Percentiles rank a stretch among this genome's conserved stretches.
These are phyloP conservation scores for Brachionus plicatilis DNA, from an alignment of 1,140 invertebrate genomes.

Conservation along the genomic window DNA sequence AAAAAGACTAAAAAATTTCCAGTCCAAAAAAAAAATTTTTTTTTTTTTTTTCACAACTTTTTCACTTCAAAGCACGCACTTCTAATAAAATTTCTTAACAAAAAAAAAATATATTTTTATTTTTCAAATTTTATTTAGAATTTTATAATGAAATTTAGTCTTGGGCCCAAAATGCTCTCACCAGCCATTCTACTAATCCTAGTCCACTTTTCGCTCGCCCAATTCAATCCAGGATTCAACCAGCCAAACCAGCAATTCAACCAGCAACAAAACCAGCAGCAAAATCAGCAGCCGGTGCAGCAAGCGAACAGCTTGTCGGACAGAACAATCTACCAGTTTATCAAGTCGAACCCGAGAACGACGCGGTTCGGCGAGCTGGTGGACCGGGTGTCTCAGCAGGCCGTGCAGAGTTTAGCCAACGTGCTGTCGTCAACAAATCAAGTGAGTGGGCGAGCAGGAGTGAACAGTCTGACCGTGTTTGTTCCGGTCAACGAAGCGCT, in stretches of 20 bases:
- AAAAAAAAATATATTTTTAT: background rate
- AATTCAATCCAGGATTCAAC: background rate
- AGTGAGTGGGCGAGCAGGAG: background rate
- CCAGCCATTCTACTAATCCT: background rate
- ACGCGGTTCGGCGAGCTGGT: background rate
- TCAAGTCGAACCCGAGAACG: background rate
- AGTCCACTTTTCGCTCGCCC: background rate
- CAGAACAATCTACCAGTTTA: conserved; percentile 5
- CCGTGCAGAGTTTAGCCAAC: background rate
- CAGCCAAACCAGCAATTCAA: background rate
- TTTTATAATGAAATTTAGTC: background rate
- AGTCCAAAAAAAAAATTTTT: background rate
- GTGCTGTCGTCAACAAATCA: background rate
- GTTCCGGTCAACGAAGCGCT: conserved; percentile 11
- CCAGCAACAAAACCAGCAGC: background rate
- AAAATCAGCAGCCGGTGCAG: background rate
- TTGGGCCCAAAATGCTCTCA: background rate
- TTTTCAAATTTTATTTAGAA: background rate
- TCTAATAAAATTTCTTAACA: background rate
- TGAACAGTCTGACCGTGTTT: background rate
- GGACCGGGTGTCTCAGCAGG: background rate
- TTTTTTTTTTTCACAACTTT: background rate
- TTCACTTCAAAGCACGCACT: background rate
- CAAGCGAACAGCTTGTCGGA: background rate
- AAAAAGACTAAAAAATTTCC: background rate